Base-by-base conservation (phyloP, 2,797 vertebrate species). In the Arctocebus calabarensis region DNA sequence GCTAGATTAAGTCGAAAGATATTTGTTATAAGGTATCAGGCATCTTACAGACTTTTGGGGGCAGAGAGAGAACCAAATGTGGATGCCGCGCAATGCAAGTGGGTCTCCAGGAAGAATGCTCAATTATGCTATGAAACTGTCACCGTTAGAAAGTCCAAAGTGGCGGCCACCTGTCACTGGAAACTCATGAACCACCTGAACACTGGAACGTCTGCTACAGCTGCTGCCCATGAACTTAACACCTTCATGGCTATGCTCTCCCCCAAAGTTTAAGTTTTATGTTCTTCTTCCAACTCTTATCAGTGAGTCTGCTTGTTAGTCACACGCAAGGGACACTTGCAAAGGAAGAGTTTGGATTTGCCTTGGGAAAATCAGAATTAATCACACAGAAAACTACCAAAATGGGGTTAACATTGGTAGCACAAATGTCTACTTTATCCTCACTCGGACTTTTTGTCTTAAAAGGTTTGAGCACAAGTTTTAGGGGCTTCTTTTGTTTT, bases 1-100 rank as follows among this genome's bases (percentile, higher is more conserved):
- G 79, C 59, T 89, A 62, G 19, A 45, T 84, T 70, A 87, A 90
- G n/a, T 43, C 77, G 66, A 90, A 83, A 83, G 61, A 59, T 75
- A 70, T 93, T 94, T 82, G 55, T 64, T 85, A 68, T 0, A 73
- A 32, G 59, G 16, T 66, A 71, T 40, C 34, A 73, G 66, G 34
- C 1, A 61, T 17, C 29, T 77, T 90, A 81, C 3, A 59, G 66
- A 25, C 48, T 75, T 75, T 32, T 0, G 32, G 40, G 32, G 19
- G 10, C 37, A 77, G 74, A 71, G 32, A 62, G 82, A 87, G 52
- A 74, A 61, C 27, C 64, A 78, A 85, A 17, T 2, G 23, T 87
- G 57, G 34, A 66, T 88, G 81, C 32, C 48, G 20, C 57, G 57
- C 48, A 77, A 37, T 19, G 66, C 37, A 74, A 61, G 29, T 61